Percentiles rank a stretch among this genome's conserved stretches.
These are phyloP conservation scores for Ectemnius continuus DNA, from an alignment of 2,888 invertebrate species.

Conservation along the genomic window DNA sequence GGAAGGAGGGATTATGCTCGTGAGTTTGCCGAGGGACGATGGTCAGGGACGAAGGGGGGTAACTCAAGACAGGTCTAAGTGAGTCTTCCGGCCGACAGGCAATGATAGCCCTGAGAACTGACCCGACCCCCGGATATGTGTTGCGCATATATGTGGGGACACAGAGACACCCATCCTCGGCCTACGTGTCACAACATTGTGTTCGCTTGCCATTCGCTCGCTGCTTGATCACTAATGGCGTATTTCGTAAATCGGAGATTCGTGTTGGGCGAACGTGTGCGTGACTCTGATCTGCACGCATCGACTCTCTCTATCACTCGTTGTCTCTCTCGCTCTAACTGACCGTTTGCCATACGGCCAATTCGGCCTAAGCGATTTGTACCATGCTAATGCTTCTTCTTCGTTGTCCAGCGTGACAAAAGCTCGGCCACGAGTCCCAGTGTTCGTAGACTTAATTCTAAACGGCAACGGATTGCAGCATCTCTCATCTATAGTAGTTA, in stretches of 20 bases:
- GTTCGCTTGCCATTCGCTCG: slow-evolving; percentile 58
- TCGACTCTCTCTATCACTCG: neutral
- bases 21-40: slow-evolving; percentile 60
- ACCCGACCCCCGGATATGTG: slow-evolving; percentile 76
- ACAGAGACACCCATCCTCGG: slow-evolving; percentile 52
- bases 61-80: slow-evolving; percentile 79
- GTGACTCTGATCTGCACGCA: slow-evolving; percentile 6
- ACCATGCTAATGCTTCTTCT: slow-evolving; percentile 48
- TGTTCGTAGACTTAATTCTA: no score
- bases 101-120: slow-evolving; percentile 79
- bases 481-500: slow-evolving; percentile 7
- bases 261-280: slow-evolving; percentile 41
- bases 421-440: neutral
- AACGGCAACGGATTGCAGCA: no score
- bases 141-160: slow-evolving; percentile 71
- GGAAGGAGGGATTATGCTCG: slow-evolving; percentile 62
- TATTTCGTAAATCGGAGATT: slow-evolving; percentile 62
- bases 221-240: slow-evolving; percentile 47
- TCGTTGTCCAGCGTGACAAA: slow-evolving; percentile 46
- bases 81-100: slow-evolving; percentile 77
- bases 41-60: slow-evolving; percentile 70
- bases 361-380: slow-evolving; percentile 52
- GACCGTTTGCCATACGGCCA: slow-evolving; percentile 39
- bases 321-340: neutral
- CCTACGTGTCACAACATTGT: slow-evolving; percentile 72